These are phyloP conservation scores for Ianthella basta DNA, from an alignment of 37 sponge, comb jelly and placozoan genomes.

Conservation along the genomic window DNA sequence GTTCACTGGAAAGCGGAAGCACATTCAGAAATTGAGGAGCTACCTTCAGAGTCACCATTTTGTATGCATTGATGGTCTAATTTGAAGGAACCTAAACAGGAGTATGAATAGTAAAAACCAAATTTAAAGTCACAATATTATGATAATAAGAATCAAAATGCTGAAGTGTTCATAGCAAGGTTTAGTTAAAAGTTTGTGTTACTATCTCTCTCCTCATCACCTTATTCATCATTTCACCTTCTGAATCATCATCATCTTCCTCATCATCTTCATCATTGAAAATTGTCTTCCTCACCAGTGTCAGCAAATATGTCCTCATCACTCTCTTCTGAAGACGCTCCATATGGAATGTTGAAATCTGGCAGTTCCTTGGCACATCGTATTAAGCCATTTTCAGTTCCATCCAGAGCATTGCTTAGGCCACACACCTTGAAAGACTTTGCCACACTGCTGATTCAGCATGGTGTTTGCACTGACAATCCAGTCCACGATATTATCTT, in stretches of 20 bases:
- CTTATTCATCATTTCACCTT: not conserved
- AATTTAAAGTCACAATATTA: too few relatives aligned
- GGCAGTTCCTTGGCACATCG: not conserved
- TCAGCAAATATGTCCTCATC: slow-evolving; percentile 4
- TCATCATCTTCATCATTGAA: too few relatives aligned
- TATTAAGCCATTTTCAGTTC: not conserved
- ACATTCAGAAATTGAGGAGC: too few relatives aligned
- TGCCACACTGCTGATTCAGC: not conserved
- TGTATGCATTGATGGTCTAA: too few relatives aligned
- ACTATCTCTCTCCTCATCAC: not conserved
- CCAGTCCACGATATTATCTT: slow-evolving; percentile 11
- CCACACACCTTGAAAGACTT: slow-evolving; percentile 14
- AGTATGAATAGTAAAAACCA: too few relatives aligned
- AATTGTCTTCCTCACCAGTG: too few relatives aligned
- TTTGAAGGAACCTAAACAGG: too few relatives aligned
- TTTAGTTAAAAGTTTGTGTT: too few relatives aligned
- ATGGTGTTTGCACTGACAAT: not conserved
- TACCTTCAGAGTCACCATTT: too few relatives aligned
- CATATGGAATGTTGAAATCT: slow-evolving; percentile 16
- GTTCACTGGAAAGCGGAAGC: too few relatives aligned
- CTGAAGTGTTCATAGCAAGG: too few relatives aligned
- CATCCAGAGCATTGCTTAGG: slow-evolving; percentile 7
- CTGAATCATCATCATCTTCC: not conserved
- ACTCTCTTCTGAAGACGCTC: not conserved
- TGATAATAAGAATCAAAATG: too few relatives aligned